Evolutionary conservation across 2,113 vertebrate species (phyloP), one percentile per base, ranked within the genome.

Genomic region (Coptodon bakossiorum): DNA sequence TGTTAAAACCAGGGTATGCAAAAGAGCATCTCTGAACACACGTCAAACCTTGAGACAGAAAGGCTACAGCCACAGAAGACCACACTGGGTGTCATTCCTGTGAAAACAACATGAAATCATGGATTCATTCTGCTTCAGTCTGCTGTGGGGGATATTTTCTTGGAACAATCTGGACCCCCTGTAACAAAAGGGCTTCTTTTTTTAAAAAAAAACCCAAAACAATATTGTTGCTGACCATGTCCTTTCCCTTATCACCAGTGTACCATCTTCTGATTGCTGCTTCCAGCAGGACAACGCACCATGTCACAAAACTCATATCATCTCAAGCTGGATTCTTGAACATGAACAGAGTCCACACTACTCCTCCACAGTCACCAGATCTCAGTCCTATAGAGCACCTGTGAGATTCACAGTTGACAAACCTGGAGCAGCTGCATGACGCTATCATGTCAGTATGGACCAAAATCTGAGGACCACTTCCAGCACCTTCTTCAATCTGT

Each of bases 191-290:
- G 16, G 6, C 9, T 48, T 76, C 3, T 27, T 73, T 73, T 3
- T 1, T 31, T 3, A 3, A 4, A 16, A 5, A 2, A 6, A 6
- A n/a, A n/a, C n/a, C n/a, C 1, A 6, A 22, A 22, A 22, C 2
- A 1, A 9, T 76, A 76, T 48, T 76, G 68, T 29, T 76, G 6
- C 40, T 29, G 40, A 45, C 22, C 14, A 11, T 76, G 68, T 73
- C 40, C 14, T 45, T 76, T 27, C 14, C 3, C 19, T 76, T 76
- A 17, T 76, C 1, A 76, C 68, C 22, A 76, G 40, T 11, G 68
- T 17, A 45, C 22, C 40, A 24, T 73, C 40, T 73, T 27, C 22
- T 2, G 40, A 27, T 73, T 8, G 22, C 38, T 27, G 66, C 38
- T 71, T 71, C 66, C 38, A 73, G 38, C 22, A 73, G 66, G 38